Base-by-base conservation (phyloP, 1,140 invertebrate species). In the Microplitis mediator region DNA sequence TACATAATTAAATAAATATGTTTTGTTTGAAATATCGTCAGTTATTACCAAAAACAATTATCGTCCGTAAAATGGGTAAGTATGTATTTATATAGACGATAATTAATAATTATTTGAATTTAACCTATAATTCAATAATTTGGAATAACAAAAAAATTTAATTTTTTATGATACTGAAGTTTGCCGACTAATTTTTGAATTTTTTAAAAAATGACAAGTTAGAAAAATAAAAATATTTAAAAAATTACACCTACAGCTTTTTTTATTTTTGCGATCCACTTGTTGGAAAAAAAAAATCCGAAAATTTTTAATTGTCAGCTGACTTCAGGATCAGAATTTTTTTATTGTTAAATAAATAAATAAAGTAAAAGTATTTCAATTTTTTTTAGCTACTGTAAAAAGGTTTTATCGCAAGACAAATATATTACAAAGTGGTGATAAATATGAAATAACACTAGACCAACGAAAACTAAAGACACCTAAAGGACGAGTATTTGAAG, bases 381-480 rank as follows among this genome's bases (percentile, higher is more conserved):
- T 9, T 69, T 64, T 70, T 83, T 83, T 65, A 86, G 84, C 87
- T 4, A 85, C 88, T 31, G 83, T 89, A 0, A 93, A 92, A 82
- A 86, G 91, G 73, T 95, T 95, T 85, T 95, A 94, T 82, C 89
- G 89, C 78, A 90, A 89, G 72, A 92, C 92, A 0, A 89, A 90
- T 58, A 90, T 94, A 72, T 77, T 93, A 54, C 86, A 87, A 54
- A 89, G 85, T 79, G 88, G 89, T 75, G 87, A 88, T 36, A 90
- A 90, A 73, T 93, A 88, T 84, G 94, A 95, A 87, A 89, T 96
- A 5, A 92, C 91, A 35, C 82, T 96, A 56, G 95, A 96, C 82
- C 93, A 95, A 80, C 89, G 92, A 34, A 95, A 95, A 84, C 84
- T 98, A 6, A 96, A 96, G 87, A 98, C 97, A 36, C 96, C 96